Evolutionary conservation across 2,888 invertebrate genomes (phyloP).

Genomic region (Agrochola circellaris): DNA sequence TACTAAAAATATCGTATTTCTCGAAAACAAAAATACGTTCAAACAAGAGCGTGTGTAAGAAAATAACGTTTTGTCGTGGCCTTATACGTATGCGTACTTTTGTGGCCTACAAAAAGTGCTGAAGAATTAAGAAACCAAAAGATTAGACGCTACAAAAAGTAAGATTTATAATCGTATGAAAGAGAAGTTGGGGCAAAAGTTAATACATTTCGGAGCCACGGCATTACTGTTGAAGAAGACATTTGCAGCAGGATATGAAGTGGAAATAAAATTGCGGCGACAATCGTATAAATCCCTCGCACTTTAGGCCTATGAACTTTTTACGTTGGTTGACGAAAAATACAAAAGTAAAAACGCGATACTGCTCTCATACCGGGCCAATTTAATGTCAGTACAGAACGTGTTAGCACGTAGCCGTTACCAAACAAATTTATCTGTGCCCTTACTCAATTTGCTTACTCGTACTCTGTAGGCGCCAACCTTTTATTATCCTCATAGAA

Average conservation of each 20-base stretch:
- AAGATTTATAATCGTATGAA: constrained; percentile 54
- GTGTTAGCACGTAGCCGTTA: constrained; percentile 78
- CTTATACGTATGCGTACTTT: constrained; percentile 11
- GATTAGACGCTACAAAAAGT: constrained; percentile 31
- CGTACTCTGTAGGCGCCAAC: constrained; percentile 79
- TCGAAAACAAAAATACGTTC: constrained; percentile 48
- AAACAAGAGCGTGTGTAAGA: constrained; percentile 17
- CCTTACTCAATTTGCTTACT: constrained; percentile 80
- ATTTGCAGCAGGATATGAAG: constrained; percentile 63
- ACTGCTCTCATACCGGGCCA: constrained; percentile 68
- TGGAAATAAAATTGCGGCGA: constrained; percentile 67
- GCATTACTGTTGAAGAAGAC: constrained; percentile 58
- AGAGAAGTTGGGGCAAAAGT: constrained; percentile 48
- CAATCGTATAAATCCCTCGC: constrained; percentile 62
- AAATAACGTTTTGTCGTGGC: constrained; percentile 28
- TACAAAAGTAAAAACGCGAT: constrained; percentile 67
- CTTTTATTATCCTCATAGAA: constrained; percentile 79
- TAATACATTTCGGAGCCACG: constrained; percentile 59
- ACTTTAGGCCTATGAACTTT: constrained; percentile 55
- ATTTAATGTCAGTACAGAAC: constrained; percentile 74
- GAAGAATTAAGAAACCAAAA: constrained; percentile 44
- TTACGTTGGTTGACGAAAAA: constrained; percentile 45
- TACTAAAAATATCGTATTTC: constrained; percentile 44
- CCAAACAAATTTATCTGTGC: constrained; percentile 83
- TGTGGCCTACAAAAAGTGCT: constrained; percentile 12